Base-by-base conservation (phyloP, 2,888 invertebrate genomes). In the Noctua janthina region DNA sequence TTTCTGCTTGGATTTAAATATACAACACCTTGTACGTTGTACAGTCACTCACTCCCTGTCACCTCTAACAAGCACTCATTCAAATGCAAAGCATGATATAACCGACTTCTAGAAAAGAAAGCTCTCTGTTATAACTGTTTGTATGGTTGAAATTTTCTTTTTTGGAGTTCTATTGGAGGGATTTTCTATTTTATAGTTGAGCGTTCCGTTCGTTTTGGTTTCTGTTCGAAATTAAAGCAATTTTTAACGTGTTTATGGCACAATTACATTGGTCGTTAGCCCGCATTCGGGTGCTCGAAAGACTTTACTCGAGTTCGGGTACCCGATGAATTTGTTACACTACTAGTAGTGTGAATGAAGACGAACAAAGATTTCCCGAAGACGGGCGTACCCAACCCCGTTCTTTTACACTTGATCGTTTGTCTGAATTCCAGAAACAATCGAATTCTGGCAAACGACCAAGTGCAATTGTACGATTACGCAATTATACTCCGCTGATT, bases 21-120 rank as follows among this genome's bases (percentile, higher is more conserved):
- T 39, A 77, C 46, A 54, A 62, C 62, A 56, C 66, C 49, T 51
- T 49, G 54, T 54, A 49, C 13, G 39, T 17, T 15, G 23, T 35
- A 66, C 39, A 54, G 62, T 76, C 83, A 54, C 62, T 81, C 83
- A 68, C 82, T 66, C 49, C 39, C 66, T 73, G 80, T 82, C 67
- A 59, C 74, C 23, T 82, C n/a, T 73, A 80, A 73, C n/a, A 67
- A 59, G 43, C 43, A 67, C 67, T 51, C 46, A 69, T 81, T 69
- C 20, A 10, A 64, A 81, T 69, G 29, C 62, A 56, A 64, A 49
- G 2, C 66, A 8, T 75, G 13, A 23, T 66, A 23, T 82, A 74
- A 59, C 66, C 10, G 20, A 59, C 75, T 56, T 64, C 13, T 29
- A 7, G 17, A 56, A 75, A 74, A 83, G 49, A 29, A 15, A 15